Evolutionary conservation across 2,113 vertebrate species (phyloP).

Genomic region (Chloebia gouldiae): DNA sequence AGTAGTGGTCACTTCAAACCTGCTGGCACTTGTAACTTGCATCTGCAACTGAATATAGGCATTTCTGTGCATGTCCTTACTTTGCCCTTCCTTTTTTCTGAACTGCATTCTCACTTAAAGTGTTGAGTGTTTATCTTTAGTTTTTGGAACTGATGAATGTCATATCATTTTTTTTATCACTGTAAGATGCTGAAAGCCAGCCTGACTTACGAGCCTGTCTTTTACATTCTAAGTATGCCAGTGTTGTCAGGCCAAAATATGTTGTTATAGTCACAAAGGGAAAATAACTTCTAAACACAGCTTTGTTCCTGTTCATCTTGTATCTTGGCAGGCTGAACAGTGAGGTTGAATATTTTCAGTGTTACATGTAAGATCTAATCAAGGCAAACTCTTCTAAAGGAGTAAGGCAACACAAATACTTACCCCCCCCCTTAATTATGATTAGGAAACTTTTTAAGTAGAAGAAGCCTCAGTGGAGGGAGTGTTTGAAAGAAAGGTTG

Average conservation of each 20-base stretch:
- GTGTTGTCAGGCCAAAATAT: slow-evolving; percentile 44
- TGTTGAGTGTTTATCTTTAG: slow-evolving; percentile 8
- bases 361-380: slow-evolving; percentile 34
- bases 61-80: background rate
- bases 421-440: background rate
- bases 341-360: slow-evolving; percentile 26
- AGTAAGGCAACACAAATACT: background rate
- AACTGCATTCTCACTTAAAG: background rate
- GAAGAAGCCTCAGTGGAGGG: background rate
- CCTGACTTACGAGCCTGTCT: background rate
- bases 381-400: background rate
- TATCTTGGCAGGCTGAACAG: slow-evolving; percentile 38
- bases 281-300: slow-evolving; percentile 47
- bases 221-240: slow-evolving; percentile 2
- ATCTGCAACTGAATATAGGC: background rate
- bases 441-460: slow-evolving; percentile 7
- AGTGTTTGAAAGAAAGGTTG: background rate
- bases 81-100: background rate
- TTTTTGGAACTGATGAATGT: slow-evolving; percentile 10
- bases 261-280: slow-evolving; percentile 59
- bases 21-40: background rate
- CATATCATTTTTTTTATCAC: background rate
- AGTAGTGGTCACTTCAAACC: background rate
- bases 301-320: slow-evolving; percentile 55
- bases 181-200: slow-evolving; percentile 35